Percentiles rank a stretch among this genome's conserved stretches.
These are phyloP conservation scores for Poeciliopsis paucimaculata DNA, from an alignment of 2,797 vertebrate genomes.

Conservation along the genomic window DNA sequence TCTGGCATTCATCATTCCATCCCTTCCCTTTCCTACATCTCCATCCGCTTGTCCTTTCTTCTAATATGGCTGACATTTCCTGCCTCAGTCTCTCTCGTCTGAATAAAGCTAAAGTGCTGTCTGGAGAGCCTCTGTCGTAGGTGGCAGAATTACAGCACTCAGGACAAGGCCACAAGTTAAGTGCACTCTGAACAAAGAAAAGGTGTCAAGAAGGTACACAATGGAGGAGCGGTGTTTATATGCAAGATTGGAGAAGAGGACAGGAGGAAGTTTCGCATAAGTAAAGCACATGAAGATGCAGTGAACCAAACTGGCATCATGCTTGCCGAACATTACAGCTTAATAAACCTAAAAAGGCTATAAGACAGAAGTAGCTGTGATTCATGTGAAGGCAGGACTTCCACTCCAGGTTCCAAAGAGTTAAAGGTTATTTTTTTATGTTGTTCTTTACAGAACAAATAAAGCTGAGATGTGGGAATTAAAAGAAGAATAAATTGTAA, in stretches of 20 bases:
- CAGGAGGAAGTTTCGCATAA: conserved; percentile 21
- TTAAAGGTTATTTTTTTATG: not conserved
- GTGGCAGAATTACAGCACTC: conserved; percentile 55
- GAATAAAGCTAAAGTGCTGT: conserved; percentile 61
- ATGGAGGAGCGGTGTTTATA: conserved; percentile 39
- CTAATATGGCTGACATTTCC: conserved; percentile 68
- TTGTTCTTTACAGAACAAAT: not conserved
- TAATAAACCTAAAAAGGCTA: not conserved
- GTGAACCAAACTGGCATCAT: conserved; percentile 13
- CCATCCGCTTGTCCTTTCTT: conserved; percentile 48
- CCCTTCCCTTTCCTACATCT: conserved; percentile 41
- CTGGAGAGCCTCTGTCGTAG: conserved; percentile 55
- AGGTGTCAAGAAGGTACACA: conserved; percentile 38
- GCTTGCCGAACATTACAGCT: not conserved
- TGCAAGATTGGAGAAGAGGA: conserved; percentile 23
- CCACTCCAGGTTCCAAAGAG: not conserved
- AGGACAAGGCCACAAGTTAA: conserved; percentile 63
- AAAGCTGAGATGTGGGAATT: not conserved
- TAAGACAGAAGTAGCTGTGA: not conserved
- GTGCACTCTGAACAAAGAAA: conserved; percentile 57
- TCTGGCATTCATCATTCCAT: conserved; percentile 60
- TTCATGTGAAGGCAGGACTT: not conserved
- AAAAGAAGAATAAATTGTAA: not conserved
- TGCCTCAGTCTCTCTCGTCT: conserved; percentile 46
- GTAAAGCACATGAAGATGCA: conserved; percentile 14